Evolutionary conservation across 2,888 invertebrate species (phyloP), one percentile per base, ranked within the genome.

Genomic region (Leptarthrus brevirostris): DNA sequence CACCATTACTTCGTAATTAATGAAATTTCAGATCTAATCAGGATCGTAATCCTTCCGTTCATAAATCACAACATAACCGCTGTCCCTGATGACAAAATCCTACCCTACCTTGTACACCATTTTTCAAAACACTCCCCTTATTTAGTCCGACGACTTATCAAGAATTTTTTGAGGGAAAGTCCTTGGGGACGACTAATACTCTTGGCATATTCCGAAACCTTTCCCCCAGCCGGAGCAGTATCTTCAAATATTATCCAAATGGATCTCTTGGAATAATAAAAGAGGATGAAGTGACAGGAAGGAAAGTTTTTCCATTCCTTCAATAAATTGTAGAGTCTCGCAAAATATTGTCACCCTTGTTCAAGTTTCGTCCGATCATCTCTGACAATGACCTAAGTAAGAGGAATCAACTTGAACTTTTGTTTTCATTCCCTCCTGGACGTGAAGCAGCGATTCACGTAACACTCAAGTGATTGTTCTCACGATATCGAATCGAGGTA

Each of bases 391-490:
- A 56, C 56, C 56, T 18, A 56, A 56, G 56, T 16, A 30, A 34
- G 56, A 56, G 56, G 34, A 12, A 16, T 56, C 56, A 30, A 56
- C 56, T 56, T 56, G 56, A 56, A 56, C 56, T 56, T 56, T 56
- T 56, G 26, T 56, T 56, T 18, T 16, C 30, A 56, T 56, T 56
- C 56, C 24, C 30, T 24, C 26, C 26, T 16, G 30, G 56, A 56
- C 30, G 26, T 56, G 14, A 26, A 14, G 56, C 56, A 24, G 56
- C 30, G 4, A 30, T 56, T 56, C 56, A 56, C 56, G 56, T 56
- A 56, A 56, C 56, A 56, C 18, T 56, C 30, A 56, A 56, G 56
- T 56, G 56, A 56, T 56, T 56, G 56, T 56, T 56, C 56, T 56
- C 56, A 56, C 56, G 56, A 56, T 56, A 56, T 56, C 56, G 30